Evolutionary conservation across 2,888 invertebrate genomes (phyloP).

Genomic region (Hartigia nigra): DNA sequence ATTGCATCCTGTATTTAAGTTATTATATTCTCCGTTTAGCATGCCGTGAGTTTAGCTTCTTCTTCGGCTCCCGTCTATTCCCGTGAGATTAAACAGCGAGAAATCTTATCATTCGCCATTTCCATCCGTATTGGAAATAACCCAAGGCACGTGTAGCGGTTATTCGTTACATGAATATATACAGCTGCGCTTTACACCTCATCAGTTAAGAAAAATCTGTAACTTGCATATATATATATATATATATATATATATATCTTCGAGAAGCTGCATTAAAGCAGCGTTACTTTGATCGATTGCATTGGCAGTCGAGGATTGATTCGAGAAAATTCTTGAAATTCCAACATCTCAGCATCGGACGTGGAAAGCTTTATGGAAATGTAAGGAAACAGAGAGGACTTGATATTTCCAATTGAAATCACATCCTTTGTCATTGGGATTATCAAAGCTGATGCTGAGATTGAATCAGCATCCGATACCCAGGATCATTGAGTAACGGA

Average conservation of each 20-base stretch:
- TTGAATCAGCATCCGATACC: background rate
- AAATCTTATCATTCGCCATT: background rate
- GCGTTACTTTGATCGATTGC: background rate
- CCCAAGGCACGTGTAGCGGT: background rate
- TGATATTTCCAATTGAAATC: background rate
- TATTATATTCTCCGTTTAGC: background rate
- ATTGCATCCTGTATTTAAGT: conserved; percentile 21
- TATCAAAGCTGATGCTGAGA: background rate
- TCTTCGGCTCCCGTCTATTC: background rate
- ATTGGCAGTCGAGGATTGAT: background rate
- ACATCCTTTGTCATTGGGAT: background rate
- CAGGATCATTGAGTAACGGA: background rate
- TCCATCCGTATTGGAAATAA: background rate
- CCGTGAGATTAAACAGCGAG: background rate
- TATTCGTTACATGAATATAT: background rate
- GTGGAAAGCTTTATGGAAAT: background rate
- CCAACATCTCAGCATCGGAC: background rate
- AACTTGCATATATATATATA: too few species aligned
- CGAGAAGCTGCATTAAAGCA: background rate
- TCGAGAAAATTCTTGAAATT: background rate
- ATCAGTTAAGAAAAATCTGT: background rate
- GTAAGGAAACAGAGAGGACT: background rate
- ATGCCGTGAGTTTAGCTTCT: background rate
- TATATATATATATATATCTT: background rate
- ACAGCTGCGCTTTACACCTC: background rate